phyloP scores from a whole-genome alignment of 1,140 invertebrate genomes.

The Leptinotarsa lineolata region DNA sequence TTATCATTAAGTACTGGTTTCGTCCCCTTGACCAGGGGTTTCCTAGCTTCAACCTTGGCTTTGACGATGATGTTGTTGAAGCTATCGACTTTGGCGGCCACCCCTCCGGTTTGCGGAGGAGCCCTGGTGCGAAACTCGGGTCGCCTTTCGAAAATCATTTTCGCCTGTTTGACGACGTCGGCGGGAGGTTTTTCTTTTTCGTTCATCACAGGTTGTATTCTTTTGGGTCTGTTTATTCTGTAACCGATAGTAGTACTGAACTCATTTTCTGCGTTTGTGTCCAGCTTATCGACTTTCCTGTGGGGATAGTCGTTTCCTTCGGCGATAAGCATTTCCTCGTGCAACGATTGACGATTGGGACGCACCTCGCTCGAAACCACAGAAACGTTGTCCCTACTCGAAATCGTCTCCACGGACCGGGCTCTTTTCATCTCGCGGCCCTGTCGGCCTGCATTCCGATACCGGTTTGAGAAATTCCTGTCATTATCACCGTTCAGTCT shows the following conservation, averaged over 20 bases:
- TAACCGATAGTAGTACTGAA: constrained; percentile 15
- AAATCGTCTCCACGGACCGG: constrained; percentile 79
- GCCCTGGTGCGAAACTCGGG: constrained; percentile 61
- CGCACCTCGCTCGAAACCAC: constrained; percentile 24
- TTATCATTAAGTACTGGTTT: constrained; percentile 41
- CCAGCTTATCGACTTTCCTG: constrained; percentile 49
- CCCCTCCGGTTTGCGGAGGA: constrained; percentile 63
- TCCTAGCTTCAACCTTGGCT: constrained; percentile 50
- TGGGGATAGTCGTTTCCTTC: constrained; percentile 41
- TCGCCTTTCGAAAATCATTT: constrained; percentile 79
- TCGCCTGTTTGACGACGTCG: constrained; percentile 82
- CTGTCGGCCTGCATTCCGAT: constrained; percentile 54
- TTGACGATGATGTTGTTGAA: constrained; percentile 68
- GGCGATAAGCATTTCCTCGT: constrained; percentile 50
- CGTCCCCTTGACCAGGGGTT: constrained; percentile 57
- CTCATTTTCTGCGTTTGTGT: constrained; percentile 52
- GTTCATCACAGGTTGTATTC: constrained; percentile 70
- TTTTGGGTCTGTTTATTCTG: constrained; percentile 63
- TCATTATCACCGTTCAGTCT: constrained; percentile 38
- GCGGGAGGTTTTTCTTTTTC: constrained; percentile 82
- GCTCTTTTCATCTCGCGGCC: constrained; percentile 78
- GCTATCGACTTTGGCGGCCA: constrained; percentile 68
- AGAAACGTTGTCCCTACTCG: constrained; percentile 54
- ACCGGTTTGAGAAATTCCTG: constrained; percentile 50
- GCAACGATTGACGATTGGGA: constrained; percentile 47